Base-by-base conservation (phyloP, 1,140 invertebrate species). In the Drosophila leontia region DNA sequence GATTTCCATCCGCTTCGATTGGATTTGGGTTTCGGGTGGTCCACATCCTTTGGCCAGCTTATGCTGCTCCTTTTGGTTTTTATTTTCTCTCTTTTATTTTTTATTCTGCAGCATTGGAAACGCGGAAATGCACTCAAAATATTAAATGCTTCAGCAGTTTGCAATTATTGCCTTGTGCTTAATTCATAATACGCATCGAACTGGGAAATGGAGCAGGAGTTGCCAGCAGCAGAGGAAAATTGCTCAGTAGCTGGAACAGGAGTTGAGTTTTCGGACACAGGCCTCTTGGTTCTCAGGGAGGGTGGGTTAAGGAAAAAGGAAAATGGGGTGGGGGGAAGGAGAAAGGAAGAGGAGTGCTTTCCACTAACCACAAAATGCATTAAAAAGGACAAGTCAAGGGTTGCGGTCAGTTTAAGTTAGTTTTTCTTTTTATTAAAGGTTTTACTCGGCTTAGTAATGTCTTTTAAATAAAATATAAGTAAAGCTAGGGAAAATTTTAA, bases 121-220 rank as follows among this genome's bases (percentile, higher is more conserved):
- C 84, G 81, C 85, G 85, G 75, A 88, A 88, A 88, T 88, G 85
- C 85, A 90, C 85, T 88, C 85, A 88, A 88, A 88, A 88, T 88
- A 88, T 88, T 88, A 88, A 88, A 88, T 88, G 85, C 85, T 90
- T 90, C 85, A 90, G 85, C 67, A 85, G 85, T 85, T 88, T 85
- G 86, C 85, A 88, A 85, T 90, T 88, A 88, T 90, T 88, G 63
- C 56, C 82, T 84, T 84, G 35, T 75, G 81, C 85, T 88, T 90
- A 90, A 90, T 90, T 88, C 82, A 88, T 88, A 88, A 87, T 83
- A 65, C 83, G 55, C 37, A 69, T 68, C 62, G 67, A 70, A 34
- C 68, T 34, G 57, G 50, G 32, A 70, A 70, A 61, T 55, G 47
- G 50, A 53, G 50, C 37, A 35, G 32, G 42, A 48, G 26, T 13